Base-by-base conservation (phyloP, 1,140 invertebrate genomes). In the Drosophila baimaii region DNA sequence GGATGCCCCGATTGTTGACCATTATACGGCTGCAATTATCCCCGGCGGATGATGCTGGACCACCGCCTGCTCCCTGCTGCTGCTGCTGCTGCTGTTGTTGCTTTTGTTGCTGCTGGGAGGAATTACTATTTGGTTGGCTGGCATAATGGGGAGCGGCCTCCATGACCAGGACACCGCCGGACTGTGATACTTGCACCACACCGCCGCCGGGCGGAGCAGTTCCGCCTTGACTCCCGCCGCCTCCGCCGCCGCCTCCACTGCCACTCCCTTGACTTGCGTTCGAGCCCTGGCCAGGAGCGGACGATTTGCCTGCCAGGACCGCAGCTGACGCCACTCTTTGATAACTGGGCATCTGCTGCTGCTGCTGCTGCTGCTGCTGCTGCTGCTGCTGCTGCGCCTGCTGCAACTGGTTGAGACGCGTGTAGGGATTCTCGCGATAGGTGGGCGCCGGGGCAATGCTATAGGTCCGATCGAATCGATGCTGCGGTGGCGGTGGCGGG, bases 381-480 rank as follows among this genome's bases (percentile, higher is more conserved):
- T 29, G 47, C 39, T 46, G 58, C 10, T 55, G 47, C 13, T 65
- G 55, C 8, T 23, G 43, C 4, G 33, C 31, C 15, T 69, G 68
- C 55, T 79, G 81, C 55, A 91, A 47, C 44, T 91, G 84, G 65
- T 82, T 78, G 85, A 90, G 85, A 19, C 91, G 85, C 51, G 90
- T 81, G 49, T 92, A 92, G 21, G 79, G 88, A 55, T 55, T 90
- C 31, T 92, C 91, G 12, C 91, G 84, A 56, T 91, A 92, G 44
- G 73, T 84, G 56, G 77, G 68, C 72, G 76, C 89, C 39, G 88
- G 61, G 4, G 74, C 72, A 47, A 85, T 77, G 64, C 69, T 86
- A 33, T 72, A 83, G 43, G 75, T 64, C 41, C 86, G 19, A 91
- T 82, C 49, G 39, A 85, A 92, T 25, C 89, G 80, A 51, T 83